Conservation (phyloP, 2,113 vertebrate genomes). For the Muntiacus muntjak region DNA sequence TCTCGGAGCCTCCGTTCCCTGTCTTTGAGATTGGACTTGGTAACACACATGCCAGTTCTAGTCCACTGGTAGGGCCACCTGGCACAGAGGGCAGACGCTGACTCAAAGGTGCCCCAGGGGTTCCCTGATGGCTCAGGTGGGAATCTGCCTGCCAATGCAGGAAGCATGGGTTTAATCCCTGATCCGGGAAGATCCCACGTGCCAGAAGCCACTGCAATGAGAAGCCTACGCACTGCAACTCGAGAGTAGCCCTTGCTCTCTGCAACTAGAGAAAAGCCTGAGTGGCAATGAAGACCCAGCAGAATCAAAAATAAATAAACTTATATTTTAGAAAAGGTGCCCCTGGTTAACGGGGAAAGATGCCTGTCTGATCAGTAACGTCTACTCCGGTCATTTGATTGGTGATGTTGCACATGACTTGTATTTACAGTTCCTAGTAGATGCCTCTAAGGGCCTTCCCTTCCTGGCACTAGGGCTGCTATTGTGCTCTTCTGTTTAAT, state of each 20-base stretch:
- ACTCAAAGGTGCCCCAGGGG: not conserved
- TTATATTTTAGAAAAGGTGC: not conserved
- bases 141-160: not conserved
- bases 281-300: not conserved
- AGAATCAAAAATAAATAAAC: not conserved
- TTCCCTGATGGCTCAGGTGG: not conserved
- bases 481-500: not conserved
- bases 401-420: fast-evolving
- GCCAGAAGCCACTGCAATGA: not conserved
- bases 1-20: not conserved
- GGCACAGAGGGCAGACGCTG: not conserved
- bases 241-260: not conserved
- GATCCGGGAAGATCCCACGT: not conserved
- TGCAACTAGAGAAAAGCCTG: not conserved
- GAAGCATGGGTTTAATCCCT: not conserved
- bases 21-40: not conserved
- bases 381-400: not conserved
- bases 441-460: not conserved
- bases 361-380: not conserved
- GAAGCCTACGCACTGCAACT: fast-evolving
- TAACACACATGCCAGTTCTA: not conserved
- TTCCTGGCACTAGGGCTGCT: not conserved
- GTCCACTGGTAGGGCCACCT: not conserved
- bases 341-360: not conserved
- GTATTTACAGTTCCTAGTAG: not conserved